Base-by-base conservation (phyloP, 2,113 vertebrate genomes). In the Xenus cinereus region DNA sequence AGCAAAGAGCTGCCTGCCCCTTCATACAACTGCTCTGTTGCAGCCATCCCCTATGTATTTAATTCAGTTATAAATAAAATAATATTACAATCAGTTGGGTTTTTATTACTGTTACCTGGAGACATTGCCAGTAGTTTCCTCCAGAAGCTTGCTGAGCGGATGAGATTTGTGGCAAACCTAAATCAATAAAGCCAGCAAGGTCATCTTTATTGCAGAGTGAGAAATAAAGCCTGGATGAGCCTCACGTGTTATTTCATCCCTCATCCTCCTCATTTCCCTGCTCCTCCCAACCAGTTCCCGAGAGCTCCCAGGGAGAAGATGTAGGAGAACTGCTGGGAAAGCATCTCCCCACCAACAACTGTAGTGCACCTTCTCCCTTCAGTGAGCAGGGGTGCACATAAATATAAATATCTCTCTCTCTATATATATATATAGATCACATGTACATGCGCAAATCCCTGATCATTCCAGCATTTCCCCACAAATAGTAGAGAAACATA, bases 31-130 rank as follows among this genome's bases (percentile, higher is more conserved):
- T 3, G 4, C 82, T 37, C 75, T 50, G 22, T 1, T 28, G 32
- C 67, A 48, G 37, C 50, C 71, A 56, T 20, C 26, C 32, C 30
- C 19, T 19, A 39, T 7, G 41, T 20, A 76, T 63, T 85, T 74
- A 30, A 50, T 41, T n/a, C 32, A 46, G 66, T 60, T 89, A 62
- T 22, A 84, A 82, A 85, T 20, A 20, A 95, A 95, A 71, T 45
- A 48, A 75, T 35, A 28, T 26, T 68, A 75, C 54, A 84, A 84
- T n/a, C 50, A 37, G 77, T 78, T 68, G 64, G 54, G 59, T 12
- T 8, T 91, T 80, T 73, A 91, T 90, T 74, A 46, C 63, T 43
- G 73, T 84, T 95, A 95, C 90, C 90, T 80, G 74, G 48, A 84
- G 60, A 75, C 37, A 14, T 0, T 84, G 83, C 77, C 94, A 95